A percentile compares a stretch with the other conserved stretches of the same genome.
Evolutionary conservation across 2,888 invertebrate species (phyloP).

Genomic region (Tenthredo scrophulariae): DNA sequence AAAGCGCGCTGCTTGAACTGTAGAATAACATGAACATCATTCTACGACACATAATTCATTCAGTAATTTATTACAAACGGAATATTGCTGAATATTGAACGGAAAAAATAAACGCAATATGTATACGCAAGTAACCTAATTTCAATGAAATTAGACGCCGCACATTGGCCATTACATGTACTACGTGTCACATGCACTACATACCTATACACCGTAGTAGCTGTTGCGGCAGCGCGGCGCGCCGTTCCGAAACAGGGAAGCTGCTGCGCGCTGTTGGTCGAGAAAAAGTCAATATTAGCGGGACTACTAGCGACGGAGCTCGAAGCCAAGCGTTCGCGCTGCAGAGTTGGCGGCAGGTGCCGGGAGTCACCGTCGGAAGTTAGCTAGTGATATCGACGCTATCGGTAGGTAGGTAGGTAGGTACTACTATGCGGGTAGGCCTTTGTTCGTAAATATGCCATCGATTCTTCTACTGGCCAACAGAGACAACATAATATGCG

Average conservation of each 20-base stretch:
- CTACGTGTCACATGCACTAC: not conserved
- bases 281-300: conserved; percentile 36
- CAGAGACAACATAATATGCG: not conserved
- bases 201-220: not conserved
- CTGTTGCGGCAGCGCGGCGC: not conserved
- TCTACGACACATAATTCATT: not conserved
- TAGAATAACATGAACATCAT: no score
- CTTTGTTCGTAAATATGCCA: conserved; percentile 47
- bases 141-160: not conserved
- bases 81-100: not conserved
- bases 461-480: conserved; percentile 23
- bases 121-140: not conserved
- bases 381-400: conserved; percentile 29
- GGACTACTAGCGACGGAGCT: not conserved
- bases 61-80: not conserved
- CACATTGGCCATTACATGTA: not conserved
- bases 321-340: not conserved
- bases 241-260: not conserved
- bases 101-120: no score
- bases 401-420: conserved; percentile 29
- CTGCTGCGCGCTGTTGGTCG: conserved; percentile 10
- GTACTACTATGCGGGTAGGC: conserved; percentile 41
- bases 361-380: conserved; percentile 40
- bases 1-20: no score
- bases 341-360: conserved; percentile 29